Base-by-base conservation (phyloP, 2,113 vertebrate genomes). In the Clupea harengus region DNA sequence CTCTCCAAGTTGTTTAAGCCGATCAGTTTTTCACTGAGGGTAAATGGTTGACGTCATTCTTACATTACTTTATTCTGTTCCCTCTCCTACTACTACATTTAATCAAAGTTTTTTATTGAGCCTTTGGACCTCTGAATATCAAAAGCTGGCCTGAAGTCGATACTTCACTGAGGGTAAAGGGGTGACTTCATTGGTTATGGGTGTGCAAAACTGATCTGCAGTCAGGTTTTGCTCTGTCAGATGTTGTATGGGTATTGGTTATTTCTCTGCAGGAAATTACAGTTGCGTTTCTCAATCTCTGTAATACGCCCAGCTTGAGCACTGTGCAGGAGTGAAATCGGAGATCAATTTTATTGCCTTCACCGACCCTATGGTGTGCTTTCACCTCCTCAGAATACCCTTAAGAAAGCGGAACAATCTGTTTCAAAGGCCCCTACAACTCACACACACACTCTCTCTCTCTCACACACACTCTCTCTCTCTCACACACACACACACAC, bases 401-500 rank as follows among this genome's bases (percentile, higher is more conserved):
- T 89, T 91, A 91, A 93, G 91, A 89, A 89, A 84, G 90, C 84
- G 91, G 89, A 93, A 95, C 1, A 93, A 95, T 95, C 91, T 60
- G 94, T 95, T 95, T 94, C 89, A 93, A 92, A 89, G 89, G 91
- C 81, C 78, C 81, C 44, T 78, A 22, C 25, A 1, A 72, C 64
- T 3, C 64, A 32, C 64, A 72, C 64, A 11, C 64, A 32, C 64
- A 13, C 39, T 39, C 39, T 39, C 39, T 39, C 39, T 39, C 39
- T 39, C 64, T 10, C n/a, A 1, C 64, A 32, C 64, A 32, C 64
- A 32, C 64, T 15, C 28, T 32, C 64, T 13, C 64, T 10, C 64
- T 32, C 64, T 32, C 64, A 4, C 64, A 10, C 64, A 67, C n/a
- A 72, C 64, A 72, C 22, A 28, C 25, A 4, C 64, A 13, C 25